Evolutionary conservation across 2,797 vertebrate species (phyloP).

Genomic region (Falco biarmicus): DNA sequence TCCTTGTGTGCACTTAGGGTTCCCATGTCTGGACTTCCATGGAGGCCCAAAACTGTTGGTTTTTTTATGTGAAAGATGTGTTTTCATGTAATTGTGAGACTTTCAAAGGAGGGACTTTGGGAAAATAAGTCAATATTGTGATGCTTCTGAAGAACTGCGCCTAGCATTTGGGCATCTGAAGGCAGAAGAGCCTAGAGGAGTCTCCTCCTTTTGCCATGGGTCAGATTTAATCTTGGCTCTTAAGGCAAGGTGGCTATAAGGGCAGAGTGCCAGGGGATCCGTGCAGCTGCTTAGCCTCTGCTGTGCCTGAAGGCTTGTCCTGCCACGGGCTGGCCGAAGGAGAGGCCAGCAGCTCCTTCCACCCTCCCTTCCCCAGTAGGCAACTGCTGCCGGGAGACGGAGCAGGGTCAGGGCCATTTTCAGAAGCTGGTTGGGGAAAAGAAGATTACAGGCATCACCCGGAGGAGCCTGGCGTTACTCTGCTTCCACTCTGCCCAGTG

Average conservation of each 20-base stretch:
- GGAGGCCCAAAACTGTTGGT: neutral
- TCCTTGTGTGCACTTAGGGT: neutral
- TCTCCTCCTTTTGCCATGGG: neutral
- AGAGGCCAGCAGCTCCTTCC: neutral
- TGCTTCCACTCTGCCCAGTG: neutral
- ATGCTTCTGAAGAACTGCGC: neutral
- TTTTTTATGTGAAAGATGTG: neutral
- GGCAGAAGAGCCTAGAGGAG: neutral
- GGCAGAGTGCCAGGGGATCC: accelerated
- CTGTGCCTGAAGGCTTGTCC: neutral
- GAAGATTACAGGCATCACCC: neutral
- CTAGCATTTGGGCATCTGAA: neutral
- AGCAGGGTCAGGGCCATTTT: neutral
- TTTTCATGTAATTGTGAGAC: neutral
- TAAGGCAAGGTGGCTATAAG: neutral
- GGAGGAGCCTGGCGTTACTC: neutral
- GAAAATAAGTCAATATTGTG: neutral
- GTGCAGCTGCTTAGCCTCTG: neutral
- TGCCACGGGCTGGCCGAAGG: neutral
- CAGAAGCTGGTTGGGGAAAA: neutral
- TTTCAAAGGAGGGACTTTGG: neutral
- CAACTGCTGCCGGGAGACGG: neutral
- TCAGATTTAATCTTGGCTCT: neutral
- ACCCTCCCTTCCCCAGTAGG: neutral
- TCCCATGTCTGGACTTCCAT: neutral